Base-by-base conservation (phyloP, 2,113 vertebrate species). In the Gallinago media region DNA sequence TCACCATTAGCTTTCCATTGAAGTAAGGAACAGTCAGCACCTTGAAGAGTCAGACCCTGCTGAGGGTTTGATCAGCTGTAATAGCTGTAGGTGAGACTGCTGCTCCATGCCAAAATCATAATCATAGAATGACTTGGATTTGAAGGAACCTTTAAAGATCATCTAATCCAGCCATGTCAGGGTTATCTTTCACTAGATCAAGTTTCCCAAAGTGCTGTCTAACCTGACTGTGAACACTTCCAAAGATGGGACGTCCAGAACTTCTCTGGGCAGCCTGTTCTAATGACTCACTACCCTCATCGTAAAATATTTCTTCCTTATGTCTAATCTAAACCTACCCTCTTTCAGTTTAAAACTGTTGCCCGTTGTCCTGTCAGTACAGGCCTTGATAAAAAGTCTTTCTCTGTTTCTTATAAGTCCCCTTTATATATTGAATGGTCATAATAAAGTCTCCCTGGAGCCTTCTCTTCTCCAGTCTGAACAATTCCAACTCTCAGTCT, bases 171-270 rank as follows among this genome's bases (percentile, higher is more conserved):
- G 20, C 21, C n/a, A 18, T 5, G 6, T 34, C 20, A 82, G 36
- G 12, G 8, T 56, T 86, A 21, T 58, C 56, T 75, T 91, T 78
- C 40, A 40, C 70, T 74, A 67, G 10, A 65, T 36, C 15, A 21
- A 40, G 47, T 70, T 66, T 87, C 58, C 75, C 9, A 9, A 71
- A 80, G 56, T 46, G 9, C 17, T 5, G 23, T 76, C 22, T n/a
- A 67, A 17, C 1, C 4, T 62, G 12, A 27, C 29, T 9, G 70
- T 70, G 46, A 82, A 32, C 14, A 3, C 21, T 88, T 44, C 14
- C 25, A 47, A 1, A 22, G 34, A 32, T n/a, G 29, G 10, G 23
- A 2, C 6, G 0, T 49, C 44, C 21, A 13, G 38, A 67, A 9
- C 13, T 90, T 76, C 31, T 72, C 58, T 80, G 42, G 55, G 23